Conservation (phyloP, 2,113 vertebrate genomes). For the Xenus cinereus region DNA sequence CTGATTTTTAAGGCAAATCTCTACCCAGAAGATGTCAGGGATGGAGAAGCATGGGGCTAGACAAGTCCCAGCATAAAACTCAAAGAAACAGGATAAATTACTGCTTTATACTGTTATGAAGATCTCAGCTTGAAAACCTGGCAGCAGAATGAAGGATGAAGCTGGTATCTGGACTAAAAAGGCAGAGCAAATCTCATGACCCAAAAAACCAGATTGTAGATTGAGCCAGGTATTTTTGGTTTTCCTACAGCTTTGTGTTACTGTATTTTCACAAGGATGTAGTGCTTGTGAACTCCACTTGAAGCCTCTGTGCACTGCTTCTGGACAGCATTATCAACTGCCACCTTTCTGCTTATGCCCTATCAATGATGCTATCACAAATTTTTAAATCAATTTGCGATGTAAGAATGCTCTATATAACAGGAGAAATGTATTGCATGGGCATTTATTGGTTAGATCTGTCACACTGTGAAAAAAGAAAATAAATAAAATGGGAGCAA, state of each 20-base stretch:
- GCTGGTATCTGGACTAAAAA: background rate
- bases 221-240: background rate
- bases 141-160: background rate
- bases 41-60: background rate
- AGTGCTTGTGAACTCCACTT: background rate
- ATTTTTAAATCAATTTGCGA: background rate
- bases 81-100: background rate
- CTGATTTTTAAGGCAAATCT: background rate
- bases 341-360: background rate
- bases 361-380: background rate
- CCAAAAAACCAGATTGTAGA: background rate
- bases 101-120: fast-evolving
- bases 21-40: background rate
- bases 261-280: background rate
- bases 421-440: background rate
- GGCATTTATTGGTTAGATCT: background rate
- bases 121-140: background rate
- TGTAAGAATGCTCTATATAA: background rate
- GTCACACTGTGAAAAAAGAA: background rate
- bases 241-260: background rate
- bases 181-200: background rate
- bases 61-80: background rate
- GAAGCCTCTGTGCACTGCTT: background rate
- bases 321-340: background rate
- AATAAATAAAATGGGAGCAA: background rate